Conservation (phyloP, 2,113 vertebrate species). For the Erinaceus europaeus region DNA sequence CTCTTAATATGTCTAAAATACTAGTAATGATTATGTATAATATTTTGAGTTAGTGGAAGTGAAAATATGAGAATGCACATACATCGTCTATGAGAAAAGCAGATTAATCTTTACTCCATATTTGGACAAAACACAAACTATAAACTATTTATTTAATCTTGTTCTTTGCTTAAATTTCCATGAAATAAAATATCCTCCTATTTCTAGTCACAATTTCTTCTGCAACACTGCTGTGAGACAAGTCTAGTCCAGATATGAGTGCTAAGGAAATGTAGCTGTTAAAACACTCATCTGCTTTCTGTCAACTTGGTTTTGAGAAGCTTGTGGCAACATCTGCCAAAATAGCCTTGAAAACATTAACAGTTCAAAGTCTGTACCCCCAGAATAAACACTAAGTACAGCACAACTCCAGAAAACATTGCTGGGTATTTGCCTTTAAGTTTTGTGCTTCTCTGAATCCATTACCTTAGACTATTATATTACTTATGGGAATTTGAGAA, state of each 20-base stretch:
- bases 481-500: slow-evolving; percentile 46
- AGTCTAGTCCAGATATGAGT: slow-evolving; percentile 51
- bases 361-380: slow-evolving; percentile 5
- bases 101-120: neutral
- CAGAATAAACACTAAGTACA: slow-evolving; percentile 33
- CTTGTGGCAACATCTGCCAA: slow-evolving; percentile 48
- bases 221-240: slow-evolving; percentile 3
- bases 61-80: neutral
- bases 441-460: slow-evolving; percentile 55
- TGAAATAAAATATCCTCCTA: slow-evolving; percentile 21
- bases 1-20: neutral
- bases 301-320: slow-evolving; percentile 69
- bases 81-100: neutral
- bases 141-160: neutral
- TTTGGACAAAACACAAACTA: no score
- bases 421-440: slow-evolving; percentile 25
- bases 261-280: slow-evolving; percentile 75
- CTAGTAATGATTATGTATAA: neutral
- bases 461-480: slow-evolving; percentile 41
- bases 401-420: slow-evolving; percentile 26
- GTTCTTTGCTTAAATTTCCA: slow-evolving; percentile 32
- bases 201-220: slow-evolving; percentile 32
- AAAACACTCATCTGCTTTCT: slow-evolving; percentile 76
- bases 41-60: slow-evolving; percentile 8
- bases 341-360: slow-evolving; percentile 44